These are phyloP conservation scores for Itoplectis maculator DNA, from an alignment of 2,888 invertebrate species.

Conservation along the genomic window DNA sequence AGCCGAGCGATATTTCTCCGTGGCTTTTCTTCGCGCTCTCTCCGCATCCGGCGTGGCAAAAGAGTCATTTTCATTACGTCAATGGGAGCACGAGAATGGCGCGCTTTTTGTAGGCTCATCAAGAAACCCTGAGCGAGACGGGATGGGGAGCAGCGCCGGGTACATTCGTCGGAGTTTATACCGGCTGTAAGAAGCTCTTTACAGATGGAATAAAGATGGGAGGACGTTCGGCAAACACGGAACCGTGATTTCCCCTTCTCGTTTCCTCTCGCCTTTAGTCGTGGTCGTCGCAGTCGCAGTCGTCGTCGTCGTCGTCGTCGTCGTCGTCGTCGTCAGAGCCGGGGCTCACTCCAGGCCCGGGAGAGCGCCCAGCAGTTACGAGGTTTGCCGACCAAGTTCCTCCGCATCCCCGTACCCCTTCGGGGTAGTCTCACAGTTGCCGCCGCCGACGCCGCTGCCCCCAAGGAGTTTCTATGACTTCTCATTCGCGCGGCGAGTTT, in stretches of 20 bases:
- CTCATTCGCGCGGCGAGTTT: conserved; percentile 71
- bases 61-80: conserved; percentile 62
- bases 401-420: neutral
- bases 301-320: too few relatives aligned
- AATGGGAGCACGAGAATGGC: conserved; percentile 47
- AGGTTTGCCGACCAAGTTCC: conserved; percentile 50
- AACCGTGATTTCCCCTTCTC: conserved; percentile 60
- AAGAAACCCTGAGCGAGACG: conserved; percentile 44
- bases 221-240: conserved; percentile 76
- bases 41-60: conserved; percentile 40
- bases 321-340: too few relatives aligned
- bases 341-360: conserved; percentile 11
- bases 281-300: too few relatives aligned
- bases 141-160: neutral
- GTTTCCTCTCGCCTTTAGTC: conserved; percentile 48
- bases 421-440: too few relatives aligned
- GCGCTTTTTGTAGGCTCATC: conserved; percentile 58
- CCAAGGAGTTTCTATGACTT: conserved; percentile 76
- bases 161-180: conserved; percentile 43
- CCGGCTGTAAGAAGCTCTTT: conserved; percentile 72
- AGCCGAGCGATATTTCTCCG: too few relatives aligned
- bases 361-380: conserved; percentile 25
- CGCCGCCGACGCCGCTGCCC: too few relatives aligned
- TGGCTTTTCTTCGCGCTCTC: conserved; percentile 30
- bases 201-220: conserved; percentile 83